phyloP scores from a whole-genome alignment of 2,888 invertebrate species.

The Luperina nickerlii region DNA sequence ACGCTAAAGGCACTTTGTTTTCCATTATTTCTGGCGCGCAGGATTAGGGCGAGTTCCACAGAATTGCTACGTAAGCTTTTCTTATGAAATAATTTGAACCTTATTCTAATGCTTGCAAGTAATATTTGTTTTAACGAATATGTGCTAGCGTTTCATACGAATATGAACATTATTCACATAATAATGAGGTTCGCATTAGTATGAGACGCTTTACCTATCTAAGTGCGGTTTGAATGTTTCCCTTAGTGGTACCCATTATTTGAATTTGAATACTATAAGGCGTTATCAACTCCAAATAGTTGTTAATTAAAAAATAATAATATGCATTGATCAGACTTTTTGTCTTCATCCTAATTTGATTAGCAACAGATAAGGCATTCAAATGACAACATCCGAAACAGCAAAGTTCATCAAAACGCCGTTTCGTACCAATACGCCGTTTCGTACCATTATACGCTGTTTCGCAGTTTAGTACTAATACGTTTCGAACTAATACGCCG shows the following conservation, averaged over 20 bases:
- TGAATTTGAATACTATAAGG: background rate
- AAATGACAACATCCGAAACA: constrained; percentile 2
- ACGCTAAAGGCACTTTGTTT: background rate
- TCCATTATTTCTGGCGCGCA: background rate
- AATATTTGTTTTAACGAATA: background rate
- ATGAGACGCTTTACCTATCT: background rate
- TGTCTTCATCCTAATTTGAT: background rate
- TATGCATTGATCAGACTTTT: background rate
- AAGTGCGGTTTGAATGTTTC: background rate
- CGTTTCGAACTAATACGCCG: background rate
- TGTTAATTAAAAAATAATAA: background rate
- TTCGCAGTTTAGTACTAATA: background rate
- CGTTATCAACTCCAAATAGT: background rate
- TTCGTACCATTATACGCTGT: background rate
- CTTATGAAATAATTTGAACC: background rate
- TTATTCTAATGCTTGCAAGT: background rate
- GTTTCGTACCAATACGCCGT: background rate
- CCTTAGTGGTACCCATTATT: background rate
- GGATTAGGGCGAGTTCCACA: background rate
- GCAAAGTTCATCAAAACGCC: background rate
- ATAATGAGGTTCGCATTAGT: background rate
- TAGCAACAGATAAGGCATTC: background rate
- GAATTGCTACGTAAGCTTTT: background rate
- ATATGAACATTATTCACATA: background rate
- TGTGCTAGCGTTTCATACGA: too few species aligned